Conservation (phyloP, 2,797 vertebrate genomes). For the Luscinia luscinia region DNA sequence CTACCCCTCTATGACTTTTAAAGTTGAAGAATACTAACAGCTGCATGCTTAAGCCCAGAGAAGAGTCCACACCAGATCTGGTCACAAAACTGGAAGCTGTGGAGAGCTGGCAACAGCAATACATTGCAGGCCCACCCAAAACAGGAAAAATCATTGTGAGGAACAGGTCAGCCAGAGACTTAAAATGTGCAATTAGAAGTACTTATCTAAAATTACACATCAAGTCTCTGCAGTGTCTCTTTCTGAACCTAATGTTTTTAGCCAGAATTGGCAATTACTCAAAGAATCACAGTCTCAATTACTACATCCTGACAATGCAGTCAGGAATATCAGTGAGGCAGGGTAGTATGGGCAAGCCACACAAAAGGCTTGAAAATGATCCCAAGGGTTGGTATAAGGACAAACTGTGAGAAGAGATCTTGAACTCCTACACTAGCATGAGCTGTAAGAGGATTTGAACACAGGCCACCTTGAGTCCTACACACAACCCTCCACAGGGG, state of each 20-base stretch:
- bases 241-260: conserved; percentile 22
- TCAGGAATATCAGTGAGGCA: not conserved
- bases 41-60: not conserved
- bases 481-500: not conserved
- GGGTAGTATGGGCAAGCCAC: not conserved
- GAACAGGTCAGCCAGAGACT: not conserved
- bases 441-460: not conserved
- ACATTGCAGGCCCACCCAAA: not conserved
- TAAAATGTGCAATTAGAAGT: conserved; percentile 18
- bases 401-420: not conserved
- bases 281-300: not conserved
- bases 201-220: conserved; percentile 29
- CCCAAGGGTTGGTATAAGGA: not conserved
- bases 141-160: not conserved
- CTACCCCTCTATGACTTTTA: not conserved
- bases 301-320: not conserved
- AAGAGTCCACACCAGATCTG: not conserved
- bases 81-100: not conserved
- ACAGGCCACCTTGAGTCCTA: not conserved
- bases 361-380: not conserved
- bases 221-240: not conserved
- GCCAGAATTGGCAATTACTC: conserved; percentile 11
- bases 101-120: not conserved
- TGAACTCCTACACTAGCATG: not conserved
- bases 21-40: not conserved